Conservation (phyloP, 1,140 invertebrate genomes). For the Pogonomyrmex barbatus region DNA sequence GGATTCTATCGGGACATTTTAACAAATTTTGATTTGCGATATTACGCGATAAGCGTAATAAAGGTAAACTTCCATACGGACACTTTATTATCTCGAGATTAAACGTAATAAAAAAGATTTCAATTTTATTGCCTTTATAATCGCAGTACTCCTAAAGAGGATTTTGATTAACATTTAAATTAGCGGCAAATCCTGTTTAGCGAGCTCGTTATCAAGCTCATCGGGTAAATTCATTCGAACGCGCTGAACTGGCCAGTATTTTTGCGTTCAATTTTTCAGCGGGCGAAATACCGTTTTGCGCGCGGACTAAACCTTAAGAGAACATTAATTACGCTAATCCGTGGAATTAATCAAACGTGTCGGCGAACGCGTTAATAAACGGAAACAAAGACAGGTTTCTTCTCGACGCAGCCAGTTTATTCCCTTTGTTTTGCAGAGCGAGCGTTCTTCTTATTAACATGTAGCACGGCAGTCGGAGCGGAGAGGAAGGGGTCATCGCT, state of each 20-base stretch:
- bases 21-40: background rate
- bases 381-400: slow-evolving; percentile 50
- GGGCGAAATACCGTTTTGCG: background rate
- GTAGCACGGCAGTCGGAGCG: slow-evolving; percentile 33
- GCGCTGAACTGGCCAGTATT: background rate
- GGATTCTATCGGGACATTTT: background rate
- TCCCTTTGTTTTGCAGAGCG: slow-evolving; percentile 54
- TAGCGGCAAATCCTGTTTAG: background rate
- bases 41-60: background rate
- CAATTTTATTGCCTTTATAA: background rate
- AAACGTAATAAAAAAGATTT: background rate
- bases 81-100: background rate
- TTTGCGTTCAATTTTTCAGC: slow-evolving; percentile 31
- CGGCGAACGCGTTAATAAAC: slow-evolving; percentile 34
- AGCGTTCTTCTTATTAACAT: slow-evolving; percentile 63
- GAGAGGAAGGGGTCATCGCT: slow-evolving; percentile 55
- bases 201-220: slow-evolving; percentile 27
- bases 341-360: slow-evolving; percentile 46
- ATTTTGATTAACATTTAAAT: slow-evolving; percentile 46
- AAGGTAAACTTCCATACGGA: background rate
- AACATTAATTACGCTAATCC: slow-evolving; percentile 42
- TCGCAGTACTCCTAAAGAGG: background rate
- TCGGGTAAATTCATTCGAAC: slow-evolving; percentile 12
- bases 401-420: slow-evolving; percentile 37
- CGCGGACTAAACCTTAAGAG: background rate